phyloP scores from a whole-genome alignment of 35 echinoderm and acorn worm species.

The Chiridota heheva region DNA sequence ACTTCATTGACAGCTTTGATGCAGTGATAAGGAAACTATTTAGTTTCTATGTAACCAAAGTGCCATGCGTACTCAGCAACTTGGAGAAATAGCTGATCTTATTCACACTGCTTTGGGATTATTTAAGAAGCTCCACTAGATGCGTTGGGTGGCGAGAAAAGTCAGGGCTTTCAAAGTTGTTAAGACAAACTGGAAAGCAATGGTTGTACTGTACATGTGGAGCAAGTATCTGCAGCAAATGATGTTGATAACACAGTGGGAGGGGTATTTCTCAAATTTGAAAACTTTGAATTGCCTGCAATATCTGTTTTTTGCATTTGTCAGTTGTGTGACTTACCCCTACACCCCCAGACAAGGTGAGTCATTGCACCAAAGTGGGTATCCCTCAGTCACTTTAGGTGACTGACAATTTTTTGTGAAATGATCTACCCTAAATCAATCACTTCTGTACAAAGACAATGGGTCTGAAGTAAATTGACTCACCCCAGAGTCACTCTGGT shows the following conservation, averaged over 20 bases:
- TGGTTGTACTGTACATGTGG: constrained; percentile 1
- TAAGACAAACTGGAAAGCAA: constrained; percentile 20
- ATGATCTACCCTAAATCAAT: too few relatives aligned
- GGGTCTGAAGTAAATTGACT: too few relatives aligned
- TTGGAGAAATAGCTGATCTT: not conserved
- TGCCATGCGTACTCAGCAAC: constrained; percentile 7
- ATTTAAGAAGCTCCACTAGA: not conserved
- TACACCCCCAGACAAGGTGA: too few relatives aligned
- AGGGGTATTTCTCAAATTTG: not conserved
- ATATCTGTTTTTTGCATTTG: not conserved
- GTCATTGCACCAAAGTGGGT: too few relatives aligned
- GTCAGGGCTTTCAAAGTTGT: constrained; percentile 16
- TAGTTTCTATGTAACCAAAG: constrained; percentile 36
- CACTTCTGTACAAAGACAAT: too few relatives aligned
- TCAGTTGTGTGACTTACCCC: too few relatives aligned
- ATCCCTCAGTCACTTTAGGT: too few relatives aligned
- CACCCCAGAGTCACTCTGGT: too few relatives aligned
- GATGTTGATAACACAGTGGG: constrained; percentile 11
- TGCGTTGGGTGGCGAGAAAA: constrained; percentile 13
- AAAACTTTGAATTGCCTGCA: not conserved
- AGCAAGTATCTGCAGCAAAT: not conserved
- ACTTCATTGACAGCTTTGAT: constrained; percentile 20
- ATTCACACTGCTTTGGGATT: not conserved
- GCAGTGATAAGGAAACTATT: not conserved
- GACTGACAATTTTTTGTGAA: too few relatives aligned